Evolutionary conservation across 2,113 vertebrate species (phyloP).

Genomic region (Rhodinocichla rosea): DNA sequence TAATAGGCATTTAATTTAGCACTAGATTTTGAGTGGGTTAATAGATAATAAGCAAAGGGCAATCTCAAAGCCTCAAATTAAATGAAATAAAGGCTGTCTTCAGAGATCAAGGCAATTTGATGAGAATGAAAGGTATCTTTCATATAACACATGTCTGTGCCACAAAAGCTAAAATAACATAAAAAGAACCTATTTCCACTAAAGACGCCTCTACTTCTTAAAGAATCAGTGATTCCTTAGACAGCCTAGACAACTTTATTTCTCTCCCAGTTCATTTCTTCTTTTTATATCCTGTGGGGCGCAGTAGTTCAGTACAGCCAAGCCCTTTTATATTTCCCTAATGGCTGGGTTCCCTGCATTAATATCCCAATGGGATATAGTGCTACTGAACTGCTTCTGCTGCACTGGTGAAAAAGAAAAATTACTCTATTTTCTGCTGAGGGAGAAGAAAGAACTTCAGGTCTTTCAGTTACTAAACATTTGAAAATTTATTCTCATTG

Average conservation of each 20-base stretch:
- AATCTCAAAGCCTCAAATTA: not conserved
- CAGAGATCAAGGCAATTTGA: not conserved
- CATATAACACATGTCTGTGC: not conserved
- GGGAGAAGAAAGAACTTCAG: not conserved
- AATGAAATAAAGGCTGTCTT: not conserved
- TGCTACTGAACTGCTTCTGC: not conserved
- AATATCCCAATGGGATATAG: not conserved
- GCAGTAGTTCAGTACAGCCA: not conserved
- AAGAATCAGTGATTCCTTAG: not conserved
- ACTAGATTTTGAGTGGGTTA: not conserved
- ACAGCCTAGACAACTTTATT: not conserved
- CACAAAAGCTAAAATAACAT: not conserved
- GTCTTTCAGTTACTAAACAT: not conserved
- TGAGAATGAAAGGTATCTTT: not conserved
- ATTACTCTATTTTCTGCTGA: not conserved
- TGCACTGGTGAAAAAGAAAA: not conserved
- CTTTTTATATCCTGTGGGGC: not conserved
- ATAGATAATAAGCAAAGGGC: not conserved
- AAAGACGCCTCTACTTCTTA: not conserved
- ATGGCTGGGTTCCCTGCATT: not conserved
- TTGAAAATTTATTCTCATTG: not conserved
- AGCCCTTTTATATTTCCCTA: not conserved
- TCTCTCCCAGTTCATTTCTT: not conserved
- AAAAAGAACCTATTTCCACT: not conserved
- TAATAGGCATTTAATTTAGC: not conserved